Conservation (phyloP, 2,797 vertebrate species). For the Decapterus maruadsi region DNA sequence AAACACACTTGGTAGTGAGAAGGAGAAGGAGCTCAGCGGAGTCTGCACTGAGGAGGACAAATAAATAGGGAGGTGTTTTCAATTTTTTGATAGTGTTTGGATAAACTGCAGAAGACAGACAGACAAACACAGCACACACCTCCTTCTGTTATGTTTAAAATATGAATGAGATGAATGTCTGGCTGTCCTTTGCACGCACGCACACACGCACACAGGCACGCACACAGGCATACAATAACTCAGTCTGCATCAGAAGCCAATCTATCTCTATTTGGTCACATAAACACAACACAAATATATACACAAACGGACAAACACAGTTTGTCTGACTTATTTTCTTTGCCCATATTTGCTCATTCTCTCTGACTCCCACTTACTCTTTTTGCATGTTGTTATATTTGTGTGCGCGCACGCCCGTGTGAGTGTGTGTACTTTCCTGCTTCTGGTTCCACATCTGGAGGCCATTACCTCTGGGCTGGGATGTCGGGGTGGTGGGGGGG, state of each 20-base stretch:
- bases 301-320: not conserved
- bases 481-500: no score
- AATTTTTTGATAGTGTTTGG: not conserved
- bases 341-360: slow-evolving; percentile 64
- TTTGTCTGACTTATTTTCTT: slow-evolving; percentile 43
- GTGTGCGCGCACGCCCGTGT: slow-evolving; percentile 30
- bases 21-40: not conserved
- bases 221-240: slow-evolving; percentile 6
- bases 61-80: not conserved
- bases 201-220: not conserved
- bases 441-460: slow-evolving; percentile 81
- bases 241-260: slow-evolving; percentile 21
- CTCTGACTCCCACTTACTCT: slow-evolving; percentile 37
- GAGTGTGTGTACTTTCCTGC: slow-evolving; percentile 45
- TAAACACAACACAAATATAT: slow-evolving; percentile 9
- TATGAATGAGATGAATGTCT: slow-evolving; percentile 71
- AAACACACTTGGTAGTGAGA: not conserved
- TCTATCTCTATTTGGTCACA: slow-evolving; percentile 2
- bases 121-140: slow-evolving; percentile 20
- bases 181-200: slow-evolving; percentile 25
- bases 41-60: not conserved
- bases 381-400: slow-evolving; percentile 63
- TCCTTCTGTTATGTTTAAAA: slow-evolving; percentile 57
- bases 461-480: slow-evolving; percentile 76
- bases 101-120: slow-evolving; percentile 22